A percentile compares a stretch with the other conserved stretches of the same genome.
Conservation (phyloP, 2,113 vertebrate genomes). For the Festucalex cinctus region DNA sequence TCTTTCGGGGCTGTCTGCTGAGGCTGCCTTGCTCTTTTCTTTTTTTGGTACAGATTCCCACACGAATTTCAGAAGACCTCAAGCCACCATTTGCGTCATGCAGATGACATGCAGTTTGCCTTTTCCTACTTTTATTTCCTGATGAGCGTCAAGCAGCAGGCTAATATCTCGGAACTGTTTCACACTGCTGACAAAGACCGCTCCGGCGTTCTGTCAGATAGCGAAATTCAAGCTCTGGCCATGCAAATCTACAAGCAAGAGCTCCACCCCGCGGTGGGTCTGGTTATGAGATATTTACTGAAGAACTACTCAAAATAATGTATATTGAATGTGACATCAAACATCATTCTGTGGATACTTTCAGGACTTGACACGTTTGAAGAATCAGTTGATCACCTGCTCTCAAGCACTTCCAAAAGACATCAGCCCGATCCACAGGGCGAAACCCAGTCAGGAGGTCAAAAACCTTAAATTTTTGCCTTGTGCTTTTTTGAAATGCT, state of each 20-base stretch:
- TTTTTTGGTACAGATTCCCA: slow-evolving; percentile 81
- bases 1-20: not conserved
- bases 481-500: too few relatives aligned
- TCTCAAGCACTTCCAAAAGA: slow-evolving; percentile 86
- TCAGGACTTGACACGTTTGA: slow-evolving; percentile 89
- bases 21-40: not conserved
- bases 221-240: slow-evolving; percentile 92
- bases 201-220: slow-evolving; percentile 89
- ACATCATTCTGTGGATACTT: slow-evolving; percentile 14
- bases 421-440: slow-evolving; percentile 73
- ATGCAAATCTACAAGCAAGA: slow-evolving; percentile 91
- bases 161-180: slow-evolving; percentile 89
- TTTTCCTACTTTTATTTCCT: slow-evolving; percentile 98
- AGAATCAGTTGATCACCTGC: slow-evolving; percentile 96
- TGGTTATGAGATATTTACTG: not conserved
- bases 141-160: slow-evolving; percentile 91
- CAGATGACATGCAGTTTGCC: slow-evolving; percentile 97
- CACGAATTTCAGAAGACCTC: slow-evolving; percentile 94
- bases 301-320: not conserved
- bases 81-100: slow-evolving; percentile 88
- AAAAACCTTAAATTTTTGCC: too few relatives aligned
- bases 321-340: not conserved
- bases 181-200: slow-evolving; percentile 92
- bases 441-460: slow-evolving; percentile 86
- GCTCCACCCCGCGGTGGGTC: slow-evolving; percentile 87